Evolutionary conservation across 1,140 invertebrate genomes (phyloP), one percentile per base, ranked within the genome.

Genomic region (Monochamus saltuarius): DNA sequence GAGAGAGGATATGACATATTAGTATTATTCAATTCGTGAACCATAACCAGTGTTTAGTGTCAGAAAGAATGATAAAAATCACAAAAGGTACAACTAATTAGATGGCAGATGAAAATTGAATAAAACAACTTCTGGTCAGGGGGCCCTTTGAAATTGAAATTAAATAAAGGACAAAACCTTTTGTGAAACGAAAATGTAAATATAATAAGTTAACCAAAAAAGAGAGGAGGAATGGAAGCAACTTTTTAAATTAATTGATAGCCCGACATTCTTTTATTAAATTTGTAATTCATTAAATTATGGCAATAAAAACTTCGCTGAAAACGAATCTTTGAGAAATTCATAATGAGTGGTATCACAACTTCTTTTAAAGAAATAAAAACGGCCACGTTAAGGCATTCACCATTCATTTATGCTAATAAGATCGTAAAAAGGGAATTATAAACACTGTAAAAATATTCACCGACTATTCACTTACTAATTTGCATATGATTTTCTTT

Each of bases 371-470:
- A 47, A 46, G 61, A 59, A 65, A 65, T 65, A 68, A 62, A 64
- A 67, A 64, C 56, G 51, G 53, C 36, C 57, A 64, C 64, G 63
- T 68, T 68, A 66, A 64, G 63, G 62, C 64, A 66, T 70, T 68
- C 51, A 62, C 66, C 65, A 64, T 70, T 70, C 71, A 66, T 65
- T 75, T 76, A 75, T 75, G 73, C 67, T 70, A 74, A 75, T 75
- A 52, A 66, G 63, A 56, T 69, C 61, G 68, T 74, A 75, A 73
- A 73, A 69, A 76, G 64, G 61, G 66, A 76, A 75, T 76, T 74
- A 76, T 74, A 75, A 75, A 76, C 73, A 73, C 72, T 75, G 72
- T 73, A 71, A 75, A 75, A 75, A 76, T 76, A 74, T 73, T 75
- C 73, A 71, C 69, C 71, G 72, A 69, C 69, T 68, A 72, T 74